Evolutionary conservation across 2,797 vertebrate genomes (phyloP).

Genomic region (Schizopygopsis pylzovi): DNA sequence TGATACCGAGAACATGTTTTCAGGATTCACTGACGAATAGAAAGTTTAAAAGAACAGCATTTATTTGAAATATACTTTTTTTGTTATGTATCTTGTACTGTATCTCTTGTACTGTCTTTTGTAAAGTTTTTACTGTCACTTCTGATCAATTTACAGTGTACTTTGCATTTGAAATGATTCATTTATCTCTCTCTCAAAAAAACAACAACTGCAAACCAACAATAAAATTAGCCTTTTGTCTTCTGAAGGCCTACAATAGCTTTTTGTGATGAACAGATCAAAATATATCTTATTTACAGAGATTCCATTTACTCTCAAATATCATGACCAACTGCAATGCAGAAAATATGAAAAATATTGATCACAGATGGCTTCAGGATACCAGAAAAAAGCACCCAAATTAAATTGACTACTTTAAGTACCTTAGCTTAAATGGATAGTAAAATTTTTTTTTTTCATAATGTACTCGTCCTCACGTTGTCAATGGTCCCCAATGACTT

Average conservation of each 20-base stretch:
- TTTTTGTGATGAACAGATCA: background rate
- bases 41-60: background rate
- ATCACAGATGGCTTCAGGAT: background rate
- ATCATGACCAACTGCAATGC: too few relatives aligned
- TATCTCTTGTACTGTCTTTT: background rate
- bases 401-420: background rate
- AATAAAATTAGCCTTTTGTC: background rate
- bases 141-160: background rate
- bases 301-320: background rate
- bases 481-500: background rate
- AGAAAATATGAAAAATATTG: background rate
- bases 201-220: too few relatives aligned
- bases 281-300: background rate
- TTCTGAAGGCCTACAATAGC: background rate
- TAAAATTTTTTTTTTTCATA: too few relatives aligned
- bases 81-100: background rate
- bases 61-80: background rate
- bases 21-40: background rate
- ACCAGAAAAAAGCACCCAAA: background rate
- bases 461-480: background rate
- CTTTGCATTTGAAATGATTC: background rate
- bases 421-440: background rate
- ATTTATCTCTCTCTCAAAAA: background rate
- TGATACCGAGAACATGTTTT: background rate
- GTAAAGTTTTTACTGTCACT: background rate